Conservation (phyloP, 2,113 vertebrate species). For the Morone chrysops region DNA sequence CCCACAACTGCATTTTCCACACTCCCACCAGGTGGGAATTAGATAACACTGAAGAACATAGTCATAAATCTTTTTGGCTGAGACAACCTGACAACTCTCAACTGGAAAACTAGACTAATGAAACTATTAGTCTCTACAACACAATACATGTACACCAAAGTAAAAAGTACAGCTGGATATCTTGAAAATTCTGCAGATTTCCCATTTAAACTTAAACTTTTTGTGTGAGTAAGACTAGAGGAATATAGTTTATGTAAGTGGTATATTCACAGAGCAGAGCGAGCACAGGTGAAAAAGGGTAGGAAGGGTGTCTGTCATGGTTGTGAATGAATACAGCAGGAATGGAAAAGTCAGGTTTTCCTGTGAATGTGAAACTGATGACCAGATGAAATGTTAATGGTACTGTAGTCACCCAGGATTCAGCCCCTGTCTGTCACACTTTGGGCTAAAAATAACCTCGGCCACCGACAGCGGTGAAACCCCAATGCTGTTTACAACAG, state of each 20-base stretch:
- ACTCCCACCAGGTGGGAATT: neutral
- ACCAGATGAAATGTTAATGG: constrained; percentile 68
- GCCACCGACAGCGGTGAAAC: constrained; percentile 62
- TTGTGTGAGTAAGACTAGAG: neutral
- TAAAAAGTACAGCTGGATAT: neutral
- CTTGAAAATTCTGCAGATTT: neutral
- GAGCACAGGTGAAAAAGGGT: constrained; percentile 13
- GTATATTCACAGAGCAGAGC: neutral
- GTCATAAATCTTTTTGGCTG: neutral
- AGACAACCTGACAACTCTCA: neutral
- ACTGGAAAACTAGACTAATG: neutral
- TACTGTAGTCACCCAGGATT: constrained; percentile 43
- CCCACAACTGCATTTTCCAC: neutral
- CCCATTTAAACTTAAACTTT: neutral
- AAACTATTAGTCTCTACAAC: neutral
- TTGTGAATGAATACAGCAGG: constrained; percentile 29
- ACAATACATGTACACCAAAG: neutral
- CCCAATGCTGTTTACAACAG: constrained; percentile 70
- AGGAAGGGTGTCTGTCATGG: neutral
- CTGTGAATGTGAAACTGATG: constrained; percentile 54
- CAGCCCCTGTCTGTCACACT: constrained; percentile 56
- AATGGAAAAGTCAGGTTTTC: constrained; percentile 46
- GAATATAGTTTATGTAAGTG: neutral
- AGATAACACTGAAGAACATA: neutral
- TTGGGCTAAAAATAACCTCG: constrained; percentile 73